phyloP scores from a whole-genome alignment of 1,140 invertebrate genomes.

The Heliconius eleuchia region DNA sequence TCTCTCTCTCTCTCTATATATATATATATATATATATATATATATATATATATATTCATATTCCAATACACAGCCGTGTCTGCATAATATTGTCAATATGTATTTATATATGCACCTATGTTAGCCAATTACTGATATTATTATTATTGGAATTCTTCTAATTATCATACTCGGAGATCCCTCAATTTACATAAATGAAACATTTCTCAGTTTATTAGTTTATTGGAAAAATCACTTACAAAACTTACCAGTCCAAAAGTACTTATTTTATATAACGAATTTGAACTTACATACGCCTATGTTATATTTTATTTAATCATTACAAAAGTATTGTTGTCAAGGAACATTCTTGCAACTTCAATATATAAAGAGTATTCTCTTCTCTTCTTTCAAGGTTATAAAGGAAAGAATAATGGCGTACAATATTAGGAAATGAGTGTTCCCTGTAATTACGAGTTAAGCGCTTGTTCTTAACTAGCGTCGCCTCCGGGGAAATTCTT shows the following conservation, averaged over 20 bases:
- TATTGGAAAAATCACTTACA: too few species aligned
- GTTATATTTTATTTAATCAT: not conserved
- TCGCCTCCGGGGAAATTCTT: conserved; percentile 31
- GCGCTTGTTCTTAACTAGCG: conserved; percentile 29
- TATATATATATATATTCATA: not conserved
- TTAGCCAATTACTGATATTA: too few species aligned
- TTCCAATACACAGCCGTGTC: not conserved
- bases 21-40: too few species aligned
- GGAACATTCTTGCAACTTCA: not conserved
- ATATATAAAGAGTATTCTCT: not conserved
- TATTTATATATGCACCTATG: too few species aligned
- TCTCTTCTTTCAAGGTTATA: not conserved
- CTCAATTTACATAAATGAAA: too few species aligned
- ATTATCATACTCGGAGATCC: too few species aligned
- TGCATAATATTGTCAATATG: not conserved
- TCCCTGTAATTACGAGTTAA: conserved; percentile 26
- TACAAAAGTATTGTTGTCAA: not conserved
- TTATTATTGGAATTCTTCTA: too few species aligned
- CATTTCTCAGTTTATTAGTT: too few species aligned
- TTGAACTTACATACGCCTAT: not conserved
- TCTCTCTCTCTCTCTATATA: too few species aligned
- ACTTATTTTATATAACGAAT: too few species aligned
- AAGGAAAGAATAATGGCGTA: conserved; percentile 17
- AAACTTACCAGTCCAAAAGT: too few species aligned
- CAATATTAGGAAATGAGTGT: not conserved